Percentiles rank a stretch among this genome's conserved stretches.
Evolutionary conservation across 2,888 invertebrate genomes (phyloP).

Genomic region (Lasioglossum villosulum): DNA sequence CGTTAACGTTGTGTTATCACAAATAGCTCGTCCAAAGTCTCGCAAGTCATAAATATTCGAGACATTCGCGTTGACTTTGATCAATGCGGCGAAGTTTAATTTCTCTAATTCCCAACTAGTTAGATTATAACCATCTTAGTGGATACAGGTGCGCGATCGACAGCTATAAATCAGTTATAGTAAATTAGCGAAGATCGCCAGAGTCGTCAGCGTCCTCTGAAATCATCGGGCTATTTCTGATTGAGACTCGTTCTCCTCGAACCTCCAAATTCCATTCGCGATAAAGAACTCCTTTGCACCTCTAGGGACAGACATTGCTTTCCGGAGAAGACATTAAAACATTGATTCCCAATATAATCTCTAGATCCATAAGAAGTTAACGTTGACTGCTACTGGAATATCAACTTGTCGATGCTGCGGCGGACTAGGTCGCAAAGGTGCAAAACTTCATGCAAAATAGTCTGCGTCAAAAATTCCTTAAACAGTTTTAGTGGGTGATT

Average conservation of each 20-base stretch:
- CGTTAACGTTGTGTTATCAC: background rate
- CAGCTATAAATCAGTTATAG: background rate
- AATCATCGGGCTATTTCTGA: constrained; percentile 32
- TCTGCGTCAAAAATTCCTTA: no score
- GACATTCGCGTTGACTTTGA: background rate
- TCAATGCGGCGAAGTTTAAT: background rate
- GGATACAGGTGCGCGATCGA: background rate
- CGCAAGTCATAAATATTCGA: background rate
- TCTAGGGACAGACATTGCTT: background rate
- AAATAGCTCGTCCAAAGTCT: background rate
- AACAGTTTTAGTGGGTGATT: no score
- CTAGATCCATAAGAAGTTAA: background rate
- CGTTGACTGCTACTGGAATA: background rate
- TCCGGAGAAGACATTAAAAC: background rate
- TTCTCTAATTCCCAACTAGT: background rate
- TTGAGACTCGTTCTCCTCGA: constrained; percentile 24
- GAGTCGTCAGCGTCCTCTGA: background rate
- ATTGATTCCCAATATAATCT: background rate
- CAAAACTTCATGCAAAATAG: no score
- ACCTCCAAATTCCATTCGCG: background rate
- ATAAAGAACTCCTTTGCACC: constrained; percentile 2
- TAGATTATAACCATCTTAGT: background rate
- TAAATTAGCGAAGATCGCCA: background rate
- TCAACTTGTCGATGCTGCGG: no score
- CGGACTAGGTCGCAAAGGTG: no score